Evolutionary conservation across 2,888 invertebrate genomes (phyloP).

Genomic region (Dolomedes plantarius): DNA sequence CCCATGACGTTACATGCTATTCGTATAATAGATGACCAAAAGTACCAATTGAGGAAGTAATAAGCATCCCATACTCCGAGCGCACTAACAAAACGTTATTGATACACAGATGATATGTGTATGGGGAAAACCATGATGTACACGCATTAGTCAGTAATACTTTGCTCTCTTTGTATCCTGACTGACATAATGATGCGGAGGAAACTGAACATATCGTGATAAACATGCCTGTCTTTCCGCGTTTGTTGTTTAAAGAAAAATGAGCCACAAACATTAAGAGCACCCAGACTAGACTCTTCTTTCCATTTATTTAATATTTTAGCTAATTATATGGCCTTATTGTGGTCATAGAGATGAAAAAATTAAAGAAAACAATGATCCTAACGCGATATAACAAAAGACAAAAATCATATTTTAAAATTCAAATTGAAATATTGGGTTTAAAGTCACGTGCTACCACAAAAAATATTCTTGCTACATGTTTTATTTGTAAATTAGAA

Average conservation of each 20-base stretch:
- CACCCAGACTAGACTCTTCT: background rate
- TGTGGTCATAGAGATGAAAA: background rate
- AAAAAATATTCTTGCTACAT: background rate
- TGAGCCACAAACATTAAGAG: background rate
- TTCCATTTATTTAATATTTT: background rate
- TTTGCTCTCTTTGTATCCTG: slow-evolving; percentile 3
- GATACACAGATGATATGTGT: background rate
- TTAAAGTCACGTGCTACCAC: background rate
- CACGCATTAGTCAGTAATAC: background rate
- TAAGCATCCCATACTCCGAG: background rate
- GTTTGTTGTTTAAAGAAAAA: background rate
- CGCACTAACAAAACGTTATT: slow-evolving; percentile 15
- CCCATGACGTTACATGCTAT: background rate
- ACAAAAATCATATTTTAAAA: background rate
- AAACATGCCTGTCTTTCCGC: background rate
- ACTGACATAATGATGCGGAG: background rate
- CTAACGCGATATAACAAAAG: background rate
- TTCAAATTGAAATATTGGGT: background rate
- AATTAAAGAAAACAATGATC: background rate
- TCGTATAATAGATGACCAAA: background rate
- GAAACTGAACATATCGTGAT: slow-evolving; percentile 2
- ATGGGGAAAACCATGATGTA: background rate
- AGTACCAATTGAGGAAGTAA: slow-evolving; percentile 14
- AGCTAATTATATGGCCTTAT: background rate
- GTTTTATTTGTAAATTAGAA: background rate